phyloP scores from a whole-genome alignment of 2,888 invertebrate genomes.

The Melinaea menophilus region DNA sequence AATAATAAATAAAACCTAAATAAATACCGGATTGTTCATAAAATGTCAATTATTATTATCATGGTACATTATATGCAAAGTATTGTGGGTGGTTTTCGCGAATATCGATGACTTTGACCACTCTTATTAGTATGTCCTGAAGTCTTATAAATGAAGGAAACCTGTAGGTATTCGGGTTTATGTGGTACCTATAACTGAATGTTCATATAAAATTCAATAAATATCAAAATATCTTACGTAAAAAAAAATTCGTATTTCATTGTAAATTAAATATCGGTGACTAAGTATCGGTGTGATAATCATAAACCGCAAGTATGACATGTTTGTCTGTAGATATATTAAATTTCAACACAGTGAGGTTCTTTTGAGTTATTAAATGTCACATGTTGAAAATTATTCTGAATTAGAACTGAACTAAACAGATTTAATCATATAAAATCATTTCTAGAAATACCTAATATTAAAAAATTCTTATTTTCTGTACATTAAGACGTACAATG shows the following conservation, averaged over 20 bases:
- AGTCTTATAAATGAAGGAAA: neutral
- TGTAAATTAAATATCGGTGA: neutral
- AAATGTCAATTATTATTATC: too few species aligned
- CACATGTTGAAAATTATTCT: neutral
- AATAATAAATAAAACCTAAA: too few species aligned
- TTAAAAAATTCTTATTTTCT: slow-evolving; percentile 3
- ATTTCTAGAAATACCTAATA: neutral
- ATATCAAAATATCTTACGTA: neutral
- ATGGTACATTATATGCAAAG: neutral
- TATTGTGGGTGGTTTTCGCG: neutral
- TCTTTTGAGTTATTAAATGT: slow-evolving; percentile 4
- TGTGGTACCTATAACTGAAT: neutral
- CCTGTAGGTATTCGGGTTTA: neutral
- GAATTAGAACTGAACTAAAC: neutral
- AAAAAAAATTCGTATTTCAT: neutral
- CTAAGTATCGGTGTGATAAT: slow-evolving; percentile 15
- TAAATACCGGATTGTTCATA: too few species aligned
- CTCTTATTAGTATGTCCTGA: neutral
- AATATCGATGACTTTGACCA: neutral
- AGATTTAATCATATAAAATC: neutral
- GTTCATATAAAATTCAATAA: neutral
- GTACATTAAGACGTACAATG: slow-evolving; percentile 1
- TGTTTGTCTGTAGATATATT: slow-evolving; percentile 15
- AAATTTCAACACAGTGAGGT: slow-evolving; percentile 18
- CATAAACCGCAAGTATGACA: slow-evolving; percentile 23